Base-by-base conservation (phyloP, 2,888 invertebrate genomes). In the Reticulitermes lucifugus region DNA sequence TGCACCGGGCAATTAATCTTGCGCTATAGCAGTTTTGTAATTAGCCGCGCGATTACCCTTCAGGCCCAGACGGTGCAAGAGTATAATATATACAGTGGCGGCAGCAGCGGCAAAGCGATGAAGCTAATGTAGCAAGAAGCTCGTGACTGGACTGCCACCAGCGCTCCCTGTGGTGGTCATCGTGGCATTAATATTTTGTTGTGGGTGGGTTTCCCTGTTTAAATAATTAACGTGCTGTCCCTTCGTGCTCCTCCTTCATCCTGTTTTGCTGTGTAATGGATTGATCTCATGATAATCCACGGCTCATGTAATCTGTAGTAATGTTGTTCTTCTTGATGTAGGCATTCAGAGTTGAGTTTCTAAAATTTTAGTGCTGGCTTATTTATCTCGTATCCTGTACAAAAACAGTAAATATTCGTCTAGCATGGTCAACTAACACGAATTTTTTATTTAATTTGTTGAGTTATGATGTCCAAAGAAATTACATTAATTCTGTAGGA, bases 11-110 rank as follows among this genome's bases (percentile, higher is more conserved):
- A 86, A 86, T 86, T 86, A 86, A 86, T 86, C 86, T 86, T 84
- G 86, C 73, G 70, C 73, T 65, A 81, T 79, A 81, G 83, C 86
- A 86, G 86, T 84, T 84, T 84, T 84, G 86, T 83, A 86, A 86
- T 86, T 86, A 86, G 86, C 86, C 65, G 82, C 84, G 82, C 84
- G 86, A 86, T 86, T 86, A 86, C 84, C 80, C 84, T 84, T 86
- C 86, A 86, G 70, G 22, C n/a, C 73, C 86, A 86, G 82, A 84
- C 84, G 86, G 86, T 84, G 85, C 83, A 59, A 70, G 80, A 55
- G 83, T 81, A 84, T 84, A 84, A 79, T 80, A 83, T 85, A 85
- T 80, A 79, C n/a, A 79, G 18, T 60, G 25, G 79, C 41, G 59
- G 35, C 41, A 35, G 79, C 55, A 29, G 59, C 60, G 82, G 82